Evolutionary conservation across 37 sponge, comb jelly and placozoan species (phyloP).

Genomic region (Hexactinellida sp.): DNA sequence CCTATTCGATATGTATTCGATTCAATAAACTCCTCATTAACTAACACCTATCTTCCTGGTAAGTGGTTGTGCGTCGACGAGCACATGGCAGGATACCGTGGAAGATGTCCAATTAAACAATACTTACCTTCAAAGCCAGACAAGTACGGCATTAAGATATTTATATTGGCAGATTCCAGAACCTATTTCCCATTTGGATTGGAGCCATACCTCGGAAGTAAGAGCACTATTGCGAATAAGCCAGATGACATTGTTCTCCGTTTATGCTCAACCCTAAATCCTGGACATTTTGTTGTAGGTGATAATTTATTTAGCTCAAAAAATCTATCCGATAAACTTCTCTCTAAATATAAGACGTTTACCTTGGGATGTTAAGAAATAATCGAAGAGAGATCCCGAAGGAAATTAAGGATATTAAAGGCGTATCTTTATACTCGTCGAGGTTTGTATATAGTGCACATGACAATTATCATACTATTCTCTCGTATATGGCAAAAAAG

Average conservation of each 20-base stretch:
- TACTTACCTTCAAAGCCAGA: background rate
- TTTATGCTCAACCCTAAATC: background rate
- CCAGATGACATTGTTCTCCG: background rate
- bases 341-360: background rate
- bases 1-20: background rate
- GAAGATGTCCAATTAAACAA: background rate
- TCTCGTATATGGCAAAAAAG: background rate
- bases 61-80: background rate
- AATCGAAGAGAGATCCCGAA: background rate
- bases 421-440: background rate
- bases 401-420: background rate
- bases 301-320: background rate
- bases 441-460: background rate
- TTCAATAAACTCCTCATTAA: background rate
- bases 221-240: background rate
- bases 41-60: background rate
- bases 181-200: background rate
- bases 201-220: background rate
- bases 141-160: background rate
- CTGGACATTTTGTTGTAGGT: slow-evolving; percentile 9
- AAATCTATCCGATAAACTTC: background rate
- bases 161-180: background rate
- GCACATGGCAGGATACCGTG: background rate
- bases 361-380: background rate
- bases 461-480: background rate